Evolutionary conservation across 2,797 vertebrate species (phyloP).

Genomic region (Cuniculus paca): DNA sequence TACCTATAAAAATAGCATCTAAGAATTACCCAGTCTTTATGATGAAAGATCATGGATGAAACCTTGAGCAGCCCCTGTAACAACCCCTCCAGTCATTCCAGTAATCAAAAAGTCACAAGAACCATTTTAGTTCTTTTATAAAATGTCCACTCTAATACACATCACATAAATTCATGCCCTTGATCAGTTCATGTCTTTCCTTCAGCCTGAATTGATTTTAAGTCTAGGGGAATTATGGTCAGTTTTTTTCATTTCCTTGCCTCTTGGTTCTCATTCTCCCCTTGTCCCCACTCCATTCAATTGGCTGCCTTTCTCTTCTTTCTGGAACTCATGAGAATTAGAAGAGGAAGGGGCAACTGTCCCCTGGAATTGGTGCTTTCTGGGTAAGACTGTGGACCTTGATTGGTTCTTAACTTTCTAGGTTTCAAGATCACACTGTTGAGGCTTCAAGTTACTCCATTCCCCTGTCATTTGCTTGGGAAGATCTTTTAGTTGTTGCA

Average conservation of each 20-base stretch:
- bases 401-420: neutral
- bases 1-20: neutral
- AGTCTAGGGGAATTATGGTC: neutral
- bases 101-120: neutral
- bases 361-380: no score
- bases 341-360: no score
- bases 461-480: fast-evolving
- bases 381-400: neutral
- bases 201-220: neutral
- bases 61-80: neutral
- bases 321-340: neutral
- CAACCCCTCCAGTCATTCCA: neutral
- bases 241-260: neutral
- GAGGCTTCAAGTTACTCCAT: neutral
- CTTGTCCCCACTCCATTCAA: fast-evolving
- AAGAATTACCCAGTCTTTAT: neutral
- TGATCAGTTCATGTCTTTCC: no score
- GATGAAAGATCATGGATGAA: neutral
- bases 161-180: neutral
- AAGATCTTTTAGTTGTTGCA: neutral
- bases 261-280: neutral
- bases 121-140: neutral
- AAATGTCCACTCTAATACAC: neutral
- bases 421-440: neutral
- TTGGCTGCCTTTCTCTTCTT: neutral